Conservation (phyloP, 2,113 vertebrate genomes). For the Synchiropus splendidus region DNA sequence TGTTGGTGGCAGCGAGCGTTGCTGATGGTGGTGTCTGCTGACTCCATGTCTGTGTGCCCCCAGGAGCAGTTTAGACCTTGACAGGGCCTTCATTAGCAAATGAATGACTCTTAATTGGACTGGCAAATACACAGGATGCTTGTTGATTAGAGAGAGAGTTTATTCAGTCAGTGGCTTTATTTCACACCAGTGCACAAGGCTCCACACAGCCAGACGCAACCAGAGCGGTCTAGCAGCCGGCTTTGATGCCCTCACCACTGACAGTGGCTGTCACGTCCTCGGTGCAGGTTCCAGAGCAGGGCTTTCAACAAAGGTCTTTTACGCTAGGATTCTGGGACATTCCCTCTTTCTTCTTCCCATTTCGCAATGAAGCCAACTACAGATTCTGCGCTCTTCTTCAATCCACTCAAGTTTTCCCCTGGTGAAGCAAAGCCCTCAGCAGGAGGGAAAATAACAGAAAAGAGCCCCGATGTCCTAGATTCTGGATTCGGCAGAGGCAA, state of each 20-base stretch:
- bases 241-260: slow-evolving; percentile 16
- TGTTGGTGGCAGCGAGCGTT: slow-evolving; percentile 52
- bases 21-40: slow-evolving; percentile 53
- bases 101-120: slow-evolving; percentile 70
- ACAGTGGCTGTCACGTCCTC: slow-evolving; percentile 44
- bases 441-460: slow-evolving; percentile 54
- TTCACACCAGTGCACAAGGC: slow-evolving; percentile 31
- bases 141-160: slow-evolving; percentile 58
- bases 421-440: slow-evolving; percentile 54
- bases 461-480: slow-evolving; percentile 58
- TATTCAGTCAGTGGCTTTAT: slow-evolving; percentile 18
- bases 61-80: slow-evolving; percentile 62
- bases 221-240: slow-evolving; percentile 18
- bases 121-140: slow-evolving; percentile 64
- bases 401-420: slow-evolving; percentile 47
- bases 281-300: slow-evolving; percentile 36
- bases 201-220: slow-evolving; percentile 19
- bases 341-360: slow-evolving; percentile 39
- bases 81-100: slow-evolving; percentile 67
- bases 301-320: slow-evolving; percentile 41
- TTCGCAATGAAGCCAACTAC: slow-evolving; percentile 32
- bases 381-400: slow-evolving; percentile 49
- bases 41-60: slow-evolving; percentile 55
- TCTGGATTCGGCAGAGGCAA: slow-evolving; percentile 33
- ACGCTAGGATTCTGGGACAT: slow-evolving; percentile 42